phyloP scores from a whole-genome alignment of 2,113 vertebrate species.

The Castor canadensis region DNA sequence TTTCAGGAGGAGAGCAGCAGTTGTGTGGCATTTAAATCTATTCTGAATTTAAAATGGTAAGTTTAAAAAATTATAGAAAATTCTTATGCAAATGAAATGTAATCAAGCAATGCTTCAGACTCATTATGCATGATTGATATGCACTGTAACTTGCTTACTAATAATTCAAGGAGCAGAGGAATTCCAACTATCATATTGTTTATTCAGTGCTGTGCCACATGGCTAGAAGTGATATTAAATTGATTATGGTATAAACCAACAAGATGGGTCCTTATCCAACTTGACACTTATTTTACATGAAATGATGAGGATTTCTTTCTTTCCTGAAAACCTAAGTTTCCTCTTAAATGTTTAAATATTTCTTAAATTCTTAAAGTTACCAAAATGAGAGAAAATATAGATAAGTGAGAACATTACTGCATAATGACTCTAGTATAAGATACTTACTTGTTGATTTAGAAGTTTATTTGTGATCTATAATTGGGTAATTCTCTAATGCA shows the following conservation, averaged over 20 bases:
- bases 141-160: conserved; percentile 75
- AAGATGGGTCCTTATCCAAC: conserved; percentile 61
- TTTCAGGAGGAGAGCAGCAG: conserved; percentile 63
- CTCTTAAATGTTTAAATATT: conserved; percentile 24
- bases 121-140: conserved; percentile 78
- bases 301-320: conserved; percentile 54
- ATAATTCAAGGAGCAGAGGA: conserved; percentile 71
- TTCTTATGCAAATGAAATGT: conserved; percentile 80
- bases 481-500: neutral
- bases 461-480: conserved; percentile 3
- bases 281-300: conserved; percentile 70
- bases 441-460: conserved; percentile 25
- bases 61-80: conserved; percentile 76
- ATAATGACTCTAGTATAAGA: neutral
- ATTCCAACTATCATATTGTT: conserved; percentile 70
- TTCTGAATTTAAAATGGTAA: conserved; percentile 75
- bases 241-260: conserved; percentile 71
- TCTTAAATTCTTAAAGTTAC: neutral
- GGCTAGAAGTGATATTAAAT: conserved; percentile 77
- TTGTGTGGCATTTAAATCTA: conserved; percentile 67
- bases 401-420: neutral
- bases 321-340: conserved; percentile 18
- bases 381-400: neutral
- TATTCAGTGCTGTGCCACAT: conserved; percentile 45
- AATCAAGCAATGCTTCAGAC: conserved; percentile 75